A percentile compares a stretch with the other conserved stretches of the same genome.
Evolutionary conservation across 2,113 vertebrate species (phyloP).

Genomic region (Pandion haliaetus): DNA sequence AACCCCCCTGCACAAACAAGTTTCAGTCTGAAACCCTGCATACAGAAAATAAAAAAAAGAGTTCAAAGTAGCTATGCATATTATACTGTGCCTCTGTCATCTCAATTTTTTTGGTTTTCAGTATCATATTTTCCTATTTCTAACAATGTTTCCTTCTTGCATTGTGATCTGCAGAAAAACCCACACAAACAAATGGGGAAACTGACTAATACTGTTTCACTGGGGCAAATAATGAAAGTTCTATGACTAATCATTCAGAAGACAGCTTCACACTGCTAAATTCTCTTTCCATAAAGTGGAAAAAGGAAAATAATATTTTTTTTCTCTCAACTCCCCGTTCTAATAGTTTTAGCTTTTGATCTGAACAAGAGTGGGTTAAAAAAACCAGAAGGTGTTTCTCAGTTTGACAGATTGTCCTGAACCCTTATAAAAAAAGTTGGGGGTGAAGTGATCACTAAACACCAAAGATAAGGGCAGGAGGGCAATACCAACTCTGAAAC

Average conservation of each 20-base stretch:
- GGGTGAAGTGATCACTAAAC: not conserved
- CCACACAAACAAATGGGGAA: conserved; percentile 44
- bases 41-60: not conserved
- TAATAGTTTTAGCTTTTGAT: not conserved
- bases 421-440: not conserved
- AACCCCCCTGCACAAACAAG: not conserved
- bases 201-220: conserved; percentile 41
- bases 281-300: conserved; percentile 5
- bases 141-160: not conserved
- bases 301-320: not conserved
- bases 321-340: not conserved
- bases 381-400: not conserved
- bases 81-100: not conserved
- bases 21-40: not conserved
- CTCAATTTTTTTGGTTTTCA: not conserved
- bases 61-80: not conserved
- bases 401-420: not conserved
- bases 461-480: not conserved
- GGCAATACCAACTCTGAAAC: not conserved
- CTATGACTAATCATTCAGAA: not conserved
- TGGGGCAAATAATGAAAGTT: not conserved
- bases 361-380: not conserved
- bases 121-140: conserved; percentile 44
- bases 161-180: not conserved
- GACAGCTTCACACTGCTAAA: not conserved